Conservation (phyloP, 2,797 vertebrate genomes). For the Pseudocheirus occidentalis region DNA sequence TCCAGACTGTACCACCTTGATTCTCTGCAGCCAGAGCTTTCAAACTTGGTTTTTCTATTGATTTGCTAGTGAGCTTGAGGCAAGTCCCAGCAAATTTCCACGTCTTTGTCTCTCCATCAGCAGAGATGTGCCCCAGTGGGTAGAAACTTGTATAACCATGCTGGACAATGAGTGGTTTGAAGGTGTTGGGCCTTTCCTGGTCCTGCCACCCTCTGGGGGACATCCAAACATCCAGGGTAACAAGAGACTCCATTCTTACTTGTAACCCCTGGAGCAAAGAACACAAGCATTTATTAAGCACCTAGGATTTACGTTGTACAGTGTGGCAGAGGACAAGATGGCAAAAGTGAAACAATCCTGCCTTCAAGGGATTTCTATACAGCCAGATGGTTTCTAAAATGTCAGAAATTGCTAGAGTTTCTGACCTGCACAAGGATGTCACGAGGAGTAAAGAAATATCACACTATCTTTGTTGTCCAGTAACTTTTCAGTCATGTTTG, state of each 20-base stretch:
- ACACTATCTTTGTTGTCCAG: neutral
- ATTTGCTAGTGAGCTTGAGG: neutral
- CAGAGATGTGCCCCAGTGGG: neutral
- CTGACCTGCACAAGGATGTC: neutral
- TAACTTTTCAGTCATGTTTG: neutral
- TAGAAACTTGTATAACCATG: neutral
- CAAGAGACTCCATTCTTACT: too few species aligned
- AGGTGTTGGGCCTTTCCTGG: too few species aligned
- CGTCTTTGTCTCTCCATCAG: conserved; percentile 18
- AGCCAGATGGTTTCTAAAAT: neutral
- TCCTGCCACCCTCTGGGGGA: too few species aligned
- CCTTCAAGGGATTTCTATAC: neutral
- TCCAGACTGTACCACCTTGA: neutral
- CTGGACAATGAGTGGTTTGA: too few species aligned
- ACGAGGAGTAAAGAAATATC: neutral
- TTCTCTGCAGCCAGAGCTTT: conserved; percentile 6
- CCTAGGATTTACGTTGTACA: too few species aligned
- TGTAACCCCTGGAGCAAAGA: too few species aligned
- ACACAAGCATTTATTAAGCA: too few species aligned
- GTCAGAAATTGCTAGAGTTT: too few species aligned
- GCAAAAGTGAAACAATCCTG: neutral
- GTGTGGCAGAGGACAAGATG: too few species aligned
- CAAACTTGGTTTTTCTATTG: neutral
- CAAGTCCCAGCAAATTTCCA: neutral
- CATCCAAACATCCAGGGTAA: too few species aligned